Conservation (phyloP, 2,797 vertebrate genomes). For the Loriculus beryllinus region DNA sequence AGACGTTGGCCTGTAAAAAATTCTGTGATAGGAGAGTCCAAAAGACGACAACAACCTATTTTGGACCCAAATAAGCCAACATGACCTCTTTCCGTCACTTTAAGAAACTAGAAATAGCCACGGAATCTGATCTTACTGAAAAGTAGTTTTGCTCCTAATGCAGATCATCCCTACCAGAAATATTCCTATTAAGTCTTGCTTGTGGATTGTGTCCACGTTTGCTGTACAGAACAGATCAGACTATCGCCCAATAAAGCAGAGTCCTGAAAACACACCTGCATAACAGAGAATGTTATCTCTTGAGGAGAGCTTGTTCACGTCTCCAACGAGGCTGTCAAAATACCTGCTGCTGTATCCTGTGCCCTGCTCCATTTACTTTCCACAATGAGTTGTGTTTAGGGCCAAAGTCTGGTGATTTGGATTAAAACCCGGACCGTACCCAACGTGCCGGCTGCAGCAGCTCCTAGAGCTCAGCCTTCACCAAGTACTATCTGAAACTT, state of each 20-base stretch:
- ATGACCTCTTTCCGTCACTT: fast-evolving
- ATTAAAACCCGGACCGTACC: background rate
- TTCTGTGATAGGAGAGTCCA: background rate
- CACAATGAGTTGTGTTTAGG: background rate
- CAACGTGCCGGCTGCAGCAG: background rate
- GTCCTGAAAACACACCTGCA: background rate
- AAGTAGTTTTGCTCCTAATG: background rate
- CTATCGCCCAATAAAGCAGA: fast-evolving
- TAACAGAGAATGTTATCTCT: too few relatives aligned
- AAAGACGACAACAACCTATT: background rate
- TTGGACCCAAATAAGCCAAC: background rate
- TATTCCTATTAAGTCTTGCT: background rate
- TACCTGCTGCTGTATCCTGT: background rate
- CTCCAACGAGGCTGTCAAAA: background rate
- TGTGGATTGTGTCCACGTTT: background rate
- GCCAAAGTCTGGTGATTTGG: background rate
- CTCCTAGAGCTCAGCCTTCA: background rate
- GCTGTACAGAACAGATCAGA: background rate
- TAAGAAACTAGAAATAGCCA: too few relatives aligned
- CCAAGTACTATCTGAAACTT: background rate
- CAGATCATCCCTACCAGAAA: background rate
- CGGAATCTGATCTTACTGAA: background rate
- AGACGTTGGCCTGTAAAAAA: background rate
- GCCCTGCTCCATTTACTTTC: too few relatives aligned
- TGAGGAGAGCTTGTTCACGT: fast-evolving